phyloP scores from a whole-genome alignment of 2,888 invertebrate species.

The Proisotoma minuta region DNA sequence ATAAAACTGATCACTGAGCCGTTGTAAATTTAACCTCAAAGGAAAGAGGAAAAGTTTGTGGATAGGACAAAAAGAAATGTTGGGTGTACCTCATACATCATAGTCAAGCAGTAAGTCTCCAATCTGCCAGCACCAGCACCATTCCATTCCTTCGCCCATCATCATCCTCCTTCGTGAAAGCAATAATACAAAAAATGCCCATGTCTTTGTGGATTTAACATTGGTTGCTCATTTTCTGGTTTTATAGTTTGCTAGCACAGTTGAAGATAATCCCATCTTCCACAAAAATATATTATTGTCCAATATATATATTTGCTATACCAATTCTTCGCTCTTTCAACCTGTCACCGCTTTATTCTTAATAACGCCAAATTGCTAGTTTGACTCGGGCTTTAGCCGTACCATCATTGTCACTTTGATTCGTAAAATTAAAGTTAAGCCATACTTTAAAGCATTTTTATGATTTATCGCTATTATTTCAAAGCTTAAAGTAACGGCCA shows the following conservation, averaged over 20 bases:
- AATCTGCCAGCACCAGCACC: constrained; percentile 42
- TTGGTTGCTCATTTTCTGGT: not conserved
- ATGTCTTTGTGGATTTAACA: not conserved
- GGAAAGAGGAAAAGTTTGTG: not conserved
- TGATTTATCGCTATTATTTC: too few relatives aligned
- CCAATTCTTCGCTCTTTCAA: constrained; percentile 20
- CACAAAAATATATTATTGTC: constrained; percentile 12
- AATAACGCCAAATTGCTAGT: too few relatives aligned
- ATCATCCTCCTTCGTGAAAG: not conserved
- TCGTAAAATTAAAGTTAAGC: too few relatives aligned
- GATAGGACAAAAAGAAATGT: constrained; percentile 7
- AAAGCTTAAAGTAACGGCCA: too few relatives aligned
- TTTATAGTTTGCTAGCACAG: not conserved
- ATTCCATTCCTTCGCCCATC: not conserved
- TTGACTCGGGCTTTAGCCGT: too few relatives aligned
- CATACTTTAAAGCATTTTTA: too few relatives aligned
- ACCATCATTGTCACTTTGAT: too few relatives aligned
- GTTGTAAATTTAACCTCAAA: not conserved
- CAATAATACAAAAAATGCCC: constrained; percentile 1
- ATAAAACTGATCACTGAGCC: too few relatives aligned
- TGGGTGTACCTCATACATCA: constrained; percentile 38
- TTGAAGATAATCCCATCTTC: not conserved
- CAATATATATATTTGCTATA: constrained; percentile 25
- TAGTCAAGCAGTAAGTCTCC: constrained; percentile 40
- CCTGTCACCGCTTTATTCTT: constrained; percentile 27